phyloP scores from a whole-genome alignment of 2,113 vertebrate genomes.

The Phyllopteryx taeniolatus region DNA sequence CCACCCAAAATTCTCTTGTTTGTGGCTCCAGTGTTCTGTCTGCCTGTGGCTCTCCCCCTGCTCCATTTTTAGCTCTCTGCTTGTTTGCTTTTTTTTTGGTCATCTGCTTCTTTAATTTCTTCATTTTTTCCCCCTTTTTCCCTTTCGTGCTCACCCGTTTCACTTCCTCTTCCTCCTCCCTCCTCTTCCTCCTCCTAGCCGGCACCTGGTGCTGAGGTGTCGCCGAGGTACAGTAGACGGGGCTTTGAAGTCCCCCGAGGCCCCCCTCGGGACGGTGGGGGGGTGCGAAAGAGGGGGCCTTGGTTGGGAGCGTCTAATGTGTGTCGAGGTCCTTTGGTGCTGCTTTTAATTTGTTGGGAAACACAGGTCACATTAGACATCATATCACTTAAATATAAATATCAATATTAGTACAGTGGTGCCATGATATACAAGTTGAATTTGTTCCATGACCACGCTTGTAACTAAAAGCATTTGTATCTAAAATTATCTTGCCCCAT shows the following conservation, averaged over 20 bases:
- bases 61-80: constrained; percentile 24
- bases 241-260: constrained; percentile 68
- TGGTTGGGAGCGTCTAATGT: constrained; percentile 4
- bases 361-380: not conserved
- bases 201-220: constrained; percentile 66
- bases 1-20: constrained; percentile 31
- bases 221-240: constrained; percentile 53
- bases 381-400: no score
- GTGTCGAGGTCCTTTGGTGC: constrained; percentile 11
- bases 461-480: no score
- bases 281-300: not conserved
- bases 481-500: no score
- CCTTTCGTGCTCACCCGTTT: constrained; percentile 11
- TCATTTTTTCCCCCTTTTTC: not conserved
- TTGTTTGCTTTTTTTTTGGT: constrained; percentile 12
- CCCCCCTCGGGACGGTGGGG: not conserved
- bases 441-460: no score
- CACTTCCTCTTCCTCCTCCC: constrained; percentile 21
- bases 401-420: no score
- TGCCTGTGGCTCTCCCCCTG: constrained; percentile 36
- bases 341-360: not conserved
- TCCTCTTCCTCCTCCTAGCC: constrained; percentile 20
- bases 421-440: no score
- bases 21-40: constrained; percentile 39
- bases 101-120: constrained; percentile 5